A percentile compares a stretch with the other conserved stretches of the same genome.
phyloP scores from a whole-genome alignment of 2,888 invertebrate genomes.

The Brenthis ino region DNA sequence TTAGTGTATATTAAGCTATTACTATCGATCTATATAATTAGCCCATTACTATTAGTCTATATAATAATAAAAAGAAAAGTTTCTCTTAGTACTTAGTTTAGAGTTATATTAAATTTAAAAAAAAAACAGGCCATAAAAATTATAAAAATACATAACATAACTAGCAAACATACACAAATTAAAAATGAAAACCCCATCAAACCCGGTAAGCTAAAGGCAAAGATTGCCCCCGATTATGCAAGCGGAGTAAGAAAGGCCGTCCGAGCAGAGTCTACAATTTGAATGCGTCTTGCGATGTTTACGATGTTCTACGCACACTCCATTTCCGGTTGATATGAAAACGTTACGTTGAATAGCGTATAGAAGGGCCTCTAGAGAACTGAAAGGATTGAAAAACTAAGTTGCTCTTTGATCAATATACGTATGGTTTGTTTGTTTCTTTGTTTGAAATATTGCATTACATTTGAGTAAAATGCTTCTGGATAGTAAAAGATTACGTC shows the following conservation, averaged over 20 bases:
- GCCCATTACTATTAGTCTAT: no score
- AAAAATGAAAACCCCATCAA: conserved; percentile 31
- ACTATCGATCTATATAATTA: no score
- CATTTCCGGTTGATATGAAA: conserved; percentile 71
- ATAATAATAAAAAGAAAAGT: no score
- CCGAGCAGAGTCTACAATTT: conserved; percentile 56
- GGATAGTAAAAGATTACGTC: background rate
- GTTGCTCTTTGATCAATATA: conserved; percentile 40
- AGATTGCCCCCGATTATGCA: conserved; percentile 63
- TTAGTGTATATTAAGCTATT: no score
- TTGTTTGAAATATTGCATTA: background rate
- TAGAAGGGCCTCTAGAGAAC: conserved; percentile 3
- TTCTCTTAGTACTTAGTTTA: background rate
- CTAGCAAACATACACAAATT: conserved; percentile 14
- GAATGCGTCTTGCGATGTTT: conserved; percentile 76
- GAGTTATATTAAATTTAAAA: background rate
- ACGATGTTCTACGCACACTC: conserved; percentile 67
- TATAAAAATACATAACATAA: background rate
- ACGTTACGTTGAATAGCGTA: conserved; percentile 55
- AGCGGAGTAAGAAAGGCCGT: conserved; percentile 53
- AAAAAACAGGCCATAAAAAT: background rate
- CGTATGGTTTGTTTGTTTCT: conserved; percentile 1
- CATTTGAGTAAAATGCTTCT: background rate
- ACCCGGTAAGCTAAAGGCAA: conserved; percentile 37
- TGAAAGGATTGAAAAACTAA: conserved; percentile 42